Conservation (phyloP, 2,888 invertebrate species). For the Nebria salina region DNA sequence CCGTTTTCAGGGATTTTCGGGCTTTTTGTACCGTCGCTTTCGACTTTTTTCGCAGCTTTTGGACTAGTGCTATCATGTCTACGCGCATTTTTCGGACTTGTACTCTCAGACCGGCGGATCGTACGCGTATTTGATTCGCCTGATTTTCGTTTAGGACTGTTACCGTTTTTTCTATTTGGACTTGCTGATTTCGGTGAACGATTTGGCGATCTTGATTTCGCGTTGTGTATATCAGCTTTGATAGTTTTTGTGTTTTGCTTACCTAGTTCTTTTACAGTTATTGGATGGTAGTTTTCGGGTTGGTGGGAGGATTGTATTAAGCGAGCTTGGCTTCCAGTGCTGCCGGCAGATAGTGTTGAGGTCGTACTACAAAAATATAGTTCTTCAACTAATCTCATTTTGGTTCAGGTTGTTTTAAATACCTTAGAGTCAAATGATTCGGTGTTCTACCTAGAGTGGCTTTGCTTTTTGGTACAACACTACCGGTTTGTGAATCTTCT, state of each 20-base stretch:
- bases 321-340: conserved; percentile 91
- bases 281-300: conserved; percentile 90
- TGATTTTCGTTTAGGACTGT: conserved; percentile 45
- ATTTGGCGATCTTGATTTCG: conserved; percentile 55
- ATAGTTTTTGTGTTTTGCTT: conserved; percentile 71
- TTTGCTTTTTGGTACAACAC: conserved; percentile 66
- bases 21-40: conserved; percentile 40
- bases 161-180: conserved; percentile 49
- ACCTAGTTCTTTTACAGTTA: conserved; percentile 89
- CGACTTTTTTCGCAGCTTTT: conserved; percentile 47
- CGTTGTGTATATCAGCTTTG: conserved; percentile 59
- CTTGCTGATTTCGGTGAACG: conserved; percentile 54
- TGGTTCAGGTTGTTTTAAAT: conserved; percentile 46
- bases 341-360: conserved; percentile 92
- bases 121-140: conserved; percentile 26
- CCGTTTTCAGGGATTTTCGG: conserved; percentile 42
- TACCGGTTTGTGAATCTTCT: conserved; percentile 78
- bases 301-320: conserved; percentile 94
- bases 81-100: conserved; percentile 49
- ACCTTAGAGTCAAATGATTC: conserved; percentile 90
- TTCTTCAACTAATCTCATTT: not conserved
- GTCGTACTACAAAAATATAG: conserved; percentile 76
- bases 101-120: conserved; percentile 42
- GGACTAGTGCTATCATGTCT: conserved; percentile 53
- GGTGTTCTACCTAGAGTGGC: conserved; percentile 87